A percentile compares a stretch with the other conserved stretches of the same genome.
These are phyloP conservation scores for Chlamydotis undulata DNA, from an alignment of 2,113 vertebrate genomes.

Conservation along the genomic window DNA sequence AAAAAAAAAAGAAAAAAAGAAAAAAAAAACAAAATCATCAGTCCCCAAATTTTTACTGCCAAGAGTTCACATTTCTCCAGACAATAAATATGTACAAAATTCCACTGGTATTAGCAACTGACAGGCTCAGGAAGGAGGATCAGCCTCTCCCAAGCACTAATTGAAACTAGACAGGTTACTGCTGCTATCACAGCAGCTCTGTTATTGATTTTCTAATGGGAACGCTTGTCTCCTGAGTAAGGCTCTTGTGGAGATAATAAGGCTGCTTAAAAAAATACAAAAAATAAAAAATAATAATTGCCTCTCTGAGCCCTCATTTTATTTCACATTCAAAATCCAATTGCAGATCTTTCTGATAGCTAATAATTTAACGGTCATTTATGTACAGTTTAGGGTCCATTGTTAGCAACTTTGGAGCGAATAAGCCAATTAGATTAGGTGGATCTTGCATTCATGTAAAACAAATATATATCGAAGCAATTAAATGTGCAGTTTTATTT, in stretches of 20 bases:
- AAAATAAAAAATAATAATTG: constrained; percentile 46
- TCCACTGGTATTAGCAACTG: background rate
- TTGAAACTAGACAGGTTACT: constrained; percentile 19
- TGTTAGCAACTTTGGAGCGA: background rate
- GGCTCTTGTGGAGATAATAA: constrained; percentile 24
- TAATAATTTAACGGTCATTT: constrained; percentile 50
- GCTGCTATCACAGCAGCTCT: constrained; percentile 3
- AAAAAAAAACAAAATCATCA: background rate
- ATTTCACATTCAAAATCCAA: constrained; percentile 11
- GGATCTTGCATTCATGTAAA: constrained; percentile 47
- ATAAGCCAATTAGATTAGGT: constrained; percentile 44
- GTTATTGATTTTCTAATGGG: constrained; percentile 34
- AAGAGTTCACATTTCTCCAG: background rate
- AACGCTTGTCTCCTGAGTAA: background rate
- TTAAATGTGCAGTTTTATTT: constrained; percentile 41
- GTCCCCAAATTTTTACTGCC: background rate
- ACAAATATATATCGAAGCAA: constrained; percentile 58
- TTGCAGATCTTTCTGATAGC: constrained; percentile 45
- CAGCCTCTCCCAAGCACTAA: background rate
- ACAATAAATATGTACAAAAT: background rate
- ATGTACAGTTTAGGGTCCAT: constrained; percentile 21
- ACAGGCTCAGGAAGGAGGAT: background rate
- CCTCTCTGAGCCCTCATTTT: background rate
- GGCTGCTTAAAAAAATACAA: constrained; percentile 3
- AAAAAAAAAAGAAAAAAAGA: background rate